Conservation (phyloP, 2,113 vertebrate genomes). For the Puffinus mauretanicus region DNA sequence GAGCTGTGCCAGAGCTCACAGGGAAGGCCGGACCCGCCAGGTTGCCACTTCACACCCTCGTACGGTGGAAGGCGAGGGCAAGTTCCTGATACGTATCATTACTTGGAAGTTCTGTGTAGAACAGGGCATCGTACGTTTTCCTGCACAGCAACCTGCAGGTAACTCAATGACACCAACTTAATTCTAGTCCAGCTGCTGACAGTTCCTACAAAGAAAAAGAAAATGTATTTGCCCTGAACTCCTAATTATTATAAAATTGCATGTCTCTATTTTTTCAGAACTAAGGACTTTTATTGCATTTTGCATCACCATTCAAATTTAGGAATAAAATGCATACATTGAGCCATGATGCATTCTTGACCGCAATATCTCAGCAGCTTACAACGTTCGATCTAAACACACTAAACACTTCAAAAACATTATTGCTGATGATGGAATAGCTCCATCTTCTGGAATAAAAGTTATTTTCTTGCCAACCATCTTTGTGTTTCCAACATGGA, state of each 20-base stretch:
- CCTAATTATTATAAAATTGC: conserved; percentile 19
- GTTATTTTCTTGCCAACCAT: background rate
- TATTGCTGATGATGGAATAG: conserved; percentile 67
- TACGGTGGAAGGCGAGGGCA: background rate
- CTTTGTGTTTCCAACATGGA: background rate
- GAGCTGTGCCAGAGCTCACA: background rate
- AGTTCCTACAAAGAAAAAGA: background rate
- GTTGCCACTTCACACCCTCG: background rate
- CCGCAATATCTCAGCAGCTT: background rate
- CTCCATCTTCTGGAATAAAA: conserved; percentile 69
- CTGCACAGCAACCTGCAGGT: background rate
- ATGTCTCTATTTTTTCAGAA: conserved; percentile 24
- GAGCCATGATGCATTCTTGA: conserved; percentile 6
- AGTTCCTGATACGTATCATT: background rate
- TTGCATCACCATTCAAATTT: background rate
- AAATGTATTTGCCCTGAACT: conserved; percentile 14
- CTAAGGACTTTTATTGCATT: conserved; percentile 12
- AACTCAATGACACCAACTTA: background rate
- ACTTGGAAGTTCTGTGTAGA: background rate
- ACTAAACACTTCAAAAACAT: background rate
- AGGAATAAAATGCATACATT: conserved; percentile 22
- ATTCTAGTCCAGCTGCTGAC: background rate
- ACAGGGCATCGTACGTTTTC: background rate
- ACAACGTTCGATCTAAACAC: background rate
- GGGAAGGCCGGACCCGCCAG: background rate